Evolutionary conservation across 2,113 vertebrate genomes (phyloP).

Genomic region (Ciconia stormi): DNA sequence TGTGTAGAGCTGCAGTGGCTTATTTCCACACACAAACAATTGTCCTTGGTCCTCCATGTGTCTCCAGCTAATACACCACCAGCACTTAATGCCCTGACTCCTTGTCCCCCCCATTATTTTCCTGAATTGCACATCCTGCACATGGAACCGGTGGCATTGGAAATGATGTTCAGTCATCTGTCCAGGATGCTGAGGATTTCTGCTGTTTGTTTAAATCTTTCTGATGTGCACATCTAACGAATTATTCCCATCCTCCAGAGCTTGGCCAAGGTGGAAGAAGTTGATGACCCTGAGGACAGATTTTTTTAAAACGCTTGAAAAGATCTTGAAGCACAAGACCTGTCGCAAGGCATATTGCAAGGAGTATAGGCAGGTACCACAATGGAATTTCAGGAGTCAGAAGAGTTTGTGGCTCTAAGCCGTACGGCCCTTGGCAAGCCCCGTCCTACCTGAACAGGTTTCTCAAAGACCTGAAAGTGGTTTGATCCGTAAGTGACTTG

Average conservation of each 20-base stretch:
- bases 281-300: not conserved
- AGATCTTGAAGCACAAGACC: not conserved
- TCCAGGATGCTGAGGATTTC: not conserved
- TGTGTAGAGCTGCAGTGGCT: not conserved
- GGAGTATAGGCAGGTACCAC: no score
- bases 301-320: not conserved
- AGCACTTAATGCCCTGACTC: not conserved
- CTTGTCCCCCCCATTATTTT: no score
- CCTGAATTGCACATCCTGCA: not conserved
- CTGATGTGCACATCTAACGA: rapidly evolving
- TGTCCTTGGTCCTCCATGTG: not conserved
- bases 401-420: not conserved
- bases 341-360: no score
- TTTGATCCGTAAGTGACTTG: not conserved
- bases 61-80: not conserved
- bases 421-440: not conserved
- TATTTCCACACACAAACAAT: not conserved
- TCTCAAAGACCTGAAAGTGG: not conserved
- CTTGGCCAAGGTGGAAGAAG: not conserved
- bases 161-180: not conserved
- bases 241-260: not conserved
- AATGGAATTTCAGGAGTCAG: not conserved
- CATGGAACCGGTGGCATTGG: not conserved
- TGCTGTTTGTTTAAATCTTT: not conserved
- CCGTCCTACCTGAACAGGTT: not conserved